Base-by-base conservation (phyloP, 2,797 vertebrate genomes). In the Poecilia velifera region DNA sequence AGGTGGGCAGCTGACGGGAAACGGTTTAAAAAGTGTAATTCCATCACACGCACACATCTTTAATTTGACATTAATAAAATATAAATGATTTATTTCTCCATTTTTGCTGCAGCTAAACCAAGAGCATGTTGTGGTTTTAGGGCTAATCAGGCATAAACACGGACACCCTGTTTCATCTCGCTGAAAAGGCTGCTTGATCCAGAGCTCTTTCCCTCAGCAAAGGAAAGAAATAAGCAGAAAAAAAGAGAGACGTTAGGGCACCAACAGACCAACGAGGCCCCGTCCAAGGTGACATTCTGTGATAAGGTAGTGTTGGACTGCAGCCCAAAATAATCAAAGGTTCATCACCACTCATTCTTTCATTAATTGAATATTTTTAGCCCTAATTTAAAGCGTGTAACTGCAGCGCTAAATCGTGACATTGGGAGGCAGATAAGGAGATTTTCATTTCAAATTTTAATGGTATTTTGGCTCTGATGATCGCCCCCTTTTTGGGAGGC, bases 291-390 rank as follows among this genome's bases (percentile, higher is more conserved):
- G 95, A 96, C 94, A 92, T 90, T 93, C 90, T 86, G 91, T 92
- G 95, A 96, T 96, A 96, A 95, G 94, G 95, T 95, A 79, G 89
- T 93, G 88, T 95, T 96, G 95, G 95, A 96, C 92, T 82, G 81
- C 76, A 80, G 94, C 95, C 95, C 94, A 93, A 95, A 95, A 95
- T 94, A 96, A 96, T 96, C 95, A 94, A 93, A 93, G 96, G 95
- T 96, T 96, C 95, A 96, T 96, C 95, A 92, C 91, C 93, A 92
- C 90, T 95, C 91, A 91, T 94, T 95, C 94, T 94, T 95, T 95
- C 95, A 96, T 96, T 96, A 96, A 96, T 96, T 96, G 95, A 96
- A 96, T 95, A 95, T 96, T 96, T 95, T 94, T 92, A 90, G 90
- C 91, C 89, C 90, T 91, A 92, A 93, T 94, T 96, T 94, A 94